Evolutionary conservation across 2,888 invertebrate species (phyloP).

Genomic region (Timema podura): DNA sequence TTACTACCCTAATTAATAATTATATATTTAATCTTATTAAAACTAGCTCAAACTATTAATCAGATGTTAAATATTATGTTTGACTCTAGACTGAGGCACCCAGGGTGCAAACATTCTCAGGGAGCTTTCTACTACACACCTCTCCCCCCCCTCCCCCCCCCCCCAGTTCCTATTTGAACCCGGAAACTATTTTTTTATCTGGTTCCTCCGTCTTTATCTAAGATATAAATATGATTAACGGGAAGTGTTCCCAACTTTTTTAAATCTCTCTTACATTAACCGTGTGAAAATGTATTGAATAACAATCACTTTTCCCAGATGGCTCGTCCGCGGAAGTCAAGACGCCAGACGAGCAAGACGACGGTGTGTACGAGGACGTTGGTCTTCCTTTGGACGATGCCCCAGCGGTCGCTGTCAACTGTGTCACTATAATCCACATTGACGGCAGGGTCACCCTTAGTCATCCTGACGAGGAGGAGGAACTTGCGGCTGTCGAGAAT

Average conservation of each 20-base stretch:
- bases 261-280: no score
- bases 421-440: constrained; percentile 27
- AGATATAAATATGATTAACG: no score
- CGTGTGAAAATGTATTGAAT: no score
- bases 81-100: no score
- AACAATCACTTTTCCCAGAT: constrained; percentile 18
- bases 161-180: neutral
- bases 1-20: no score
- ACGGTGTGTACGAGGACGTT: constrained; percentile 31
- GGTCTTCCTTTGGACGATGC: constrained; percentile 22
- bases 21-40: no score
- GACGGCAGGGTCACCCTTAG: constrained; percentile 5
- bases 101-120: no score
- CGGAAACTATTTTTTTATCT: no score
- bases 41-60: no score
- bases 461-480: constrained; percentile 17
- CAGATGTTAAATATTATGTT: no score
- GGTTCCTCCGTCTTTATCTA: no score
- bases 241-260: no score
- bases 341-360: constrained; percentile 26
- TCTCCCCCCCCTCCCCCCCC: neutral
- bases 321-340: constrained; percentile 21
- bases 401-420: constrained; percentile 18
- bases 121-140: neutral
- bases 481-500: constrained; percentile 18